Percentiles rank a stretch among this genome's conserved stretches.
phyloP scores from a whole-genome alignment of 2,888 invertebrate species.

The Caenorhabditis afra region DNA sequence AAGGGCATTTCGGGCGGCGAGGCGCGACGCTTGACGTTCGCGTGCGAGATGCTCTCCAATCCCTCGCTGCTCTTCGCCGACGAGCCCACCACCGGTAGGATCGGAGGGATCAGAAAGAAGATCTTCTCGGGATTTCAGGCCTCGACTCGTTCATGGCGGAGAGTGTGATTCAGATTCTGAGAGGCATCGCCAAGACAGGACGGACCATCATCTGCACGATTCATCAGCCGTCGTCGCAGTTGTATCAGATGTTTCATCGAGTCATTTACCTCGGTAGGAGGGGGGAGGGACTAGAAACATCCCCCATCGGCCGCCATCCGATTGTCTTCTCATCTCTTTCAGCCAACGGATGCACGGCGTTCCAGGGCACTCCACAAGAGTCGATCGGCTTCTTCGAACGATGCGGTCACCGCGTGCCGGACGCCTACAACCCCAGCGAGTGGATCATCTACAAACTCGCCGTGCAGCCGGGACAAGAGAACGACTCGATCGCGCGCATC shows the following conservation, averaged over 20 bases:
- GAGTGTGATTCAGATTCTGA: conserved; percentile 86
- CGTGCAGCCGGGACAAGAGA: conserved; percentile 82
- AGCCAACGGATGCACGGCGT: conserved; percentile 90
- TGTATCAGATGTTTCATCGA: conserved; percentile 77
- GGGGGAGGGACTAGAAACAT: neutral
- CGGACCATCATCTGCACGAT: conserved; percentile 79
- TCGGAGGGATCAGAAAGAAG: too few relatives aligned
- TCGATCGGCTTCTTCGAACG: conserved; percentile 63
- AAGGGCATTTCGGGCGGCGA: conserved; percentile 84
- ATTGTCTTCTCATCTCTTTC: neutral
- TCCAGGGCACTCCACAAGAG: conserved; percentile 81
- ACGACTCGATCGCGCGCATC: conserved; percentile 30
- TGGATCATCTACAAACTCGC: conserved; percentile 92
- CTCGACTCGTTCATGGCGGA: conserved; percentile 97
- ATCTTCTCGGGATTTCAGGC: conserved; percentile 81
- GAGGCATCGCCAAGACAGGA: conserved; percentile 69
- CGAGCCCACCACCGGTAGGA: conserved; percentile 87
- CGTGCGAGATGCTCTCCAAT: conserved; percentile 90
- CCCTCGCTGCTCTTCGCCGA: conserved; percentile 96
- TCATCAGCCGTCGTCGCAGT: conserved; percentile 78
- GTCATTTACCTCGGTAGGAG: conserved; percentile 85
- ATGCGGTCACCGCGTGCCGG: conserved; percentile 84
- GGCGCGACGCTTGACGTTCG: conserved; percentile 86
- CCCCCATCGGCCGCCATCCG: too few relatives aligned
- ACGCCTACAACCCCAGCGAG: conserved; percentile 94